phyloP scores from a whole-genome alignment of 1,140 invertebrate species.

The Acyrthosiphon pisum region DNA sequence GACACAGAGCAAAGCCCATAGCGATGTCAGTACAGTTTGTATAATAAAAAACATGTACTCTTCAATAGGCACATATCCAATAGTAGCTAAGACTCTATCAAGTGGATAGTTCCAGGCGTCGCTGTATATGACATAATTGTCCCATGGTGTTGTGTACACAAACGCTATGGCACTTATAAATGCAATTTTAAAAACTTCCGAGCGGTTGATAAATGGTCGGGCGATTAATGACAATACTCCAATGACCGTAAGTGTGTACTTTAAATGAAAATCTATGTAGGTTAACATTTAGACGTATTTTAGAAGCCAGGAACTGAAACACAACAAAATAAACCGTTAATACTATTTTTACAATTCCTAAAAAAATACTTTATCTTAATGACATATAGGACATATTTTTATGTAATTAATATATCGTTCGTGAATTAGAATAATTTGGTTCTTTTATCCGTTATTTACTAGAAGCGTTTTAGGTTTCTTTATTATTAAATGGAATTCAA shows the following conservation, averaged over 20 bases:
- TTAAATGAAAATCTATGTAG: not conserved
- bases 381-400: too few species aligned
- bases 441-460: not conserved
- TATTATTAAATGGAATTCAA: not conserved
- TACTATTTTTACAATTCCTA: not conserved
- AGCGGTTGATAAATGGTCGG: not conserved
- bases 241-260: not conserved
- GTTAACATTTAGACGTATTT: conserved; percentile 8
- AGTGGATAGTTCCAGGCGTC: not conserved
- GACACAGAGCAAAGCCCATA: conserved; percentile 24
- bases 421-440: not conserved
- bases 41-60: conserved; percentile 21
- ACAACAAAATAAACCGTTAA: not conserved
- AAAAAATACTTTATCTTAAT: not conserved
- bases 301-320: not conserved
- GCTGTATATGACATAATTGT: not conserved
- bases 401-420: not conserved
- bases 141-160: conserved; percentile 14
- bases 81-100: not conserved
- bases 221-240: not conserved
- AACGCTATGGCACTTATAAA: not conserved
- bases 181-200: conserved; percentile 21
- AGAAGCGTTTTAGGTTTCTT: not conserved
- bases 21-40: not conserved
- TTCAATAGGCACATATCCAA: conserved; percentile 41